Conservation (phyloP, 2,113 vertebrate genomes). For the Phaethornis superciliosus region DNA sequence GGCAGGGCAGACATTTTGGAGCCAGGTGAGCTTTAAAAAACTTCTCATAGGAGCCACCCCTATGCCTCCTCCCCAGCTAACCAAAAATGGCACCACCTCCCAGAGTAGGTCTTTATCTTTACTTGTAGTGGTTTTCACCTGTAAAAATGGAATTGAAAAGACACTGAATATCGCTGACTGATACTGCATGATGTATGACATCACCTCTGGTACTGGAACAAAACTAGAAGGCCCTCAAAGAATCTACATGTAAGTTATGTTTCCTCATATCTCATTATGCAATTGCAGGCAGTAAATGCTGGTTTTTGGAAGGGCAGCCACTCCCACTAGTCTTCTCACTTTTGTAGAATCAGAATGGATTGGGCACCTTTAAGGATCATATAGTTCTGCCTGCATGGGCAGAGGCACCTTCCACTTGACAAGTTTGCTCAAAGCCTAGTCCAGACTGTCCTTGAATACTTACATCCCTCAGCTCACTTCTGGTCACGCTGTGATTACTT, state of each 20-base stretch:
- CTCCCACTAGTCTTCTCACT: not conserved
- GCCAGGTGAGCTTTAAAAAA: too few species aligned
- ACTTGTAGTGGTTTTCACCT: not conserved
- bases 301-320: not conserved
- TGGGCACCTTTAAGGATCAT: too few species aligned
- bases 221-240: not conserved
- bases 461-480: not conserved
- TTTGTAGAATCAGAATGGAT: too few species aligned
- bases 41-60: too few species aligned
- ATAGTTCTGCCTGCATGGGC: too few species aligned
- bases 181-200: not conserved
- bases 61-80: too few species aligned
- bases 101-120: not conserved
- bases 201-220: not conserved
- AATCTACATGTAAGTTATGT: accelerated
- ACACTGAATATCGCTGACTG: not conserved
- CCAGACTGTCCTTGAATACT: too few species aligned
- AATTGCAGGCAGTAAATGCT: not conserved
- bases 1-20: too few species aligned
- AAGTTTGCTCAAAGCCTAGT: too few species aligned
- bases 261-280: not conserved
- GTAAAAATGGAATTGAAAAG: not conserved
- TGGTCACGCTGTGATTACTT: not conserved
- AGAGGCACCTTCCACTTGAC: too few species aligned
- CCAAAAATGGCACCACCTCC: too few species aligned